Conservation (phyloP, 2,888 invertebrate species). For the Seira sanloemensis region DNA sequence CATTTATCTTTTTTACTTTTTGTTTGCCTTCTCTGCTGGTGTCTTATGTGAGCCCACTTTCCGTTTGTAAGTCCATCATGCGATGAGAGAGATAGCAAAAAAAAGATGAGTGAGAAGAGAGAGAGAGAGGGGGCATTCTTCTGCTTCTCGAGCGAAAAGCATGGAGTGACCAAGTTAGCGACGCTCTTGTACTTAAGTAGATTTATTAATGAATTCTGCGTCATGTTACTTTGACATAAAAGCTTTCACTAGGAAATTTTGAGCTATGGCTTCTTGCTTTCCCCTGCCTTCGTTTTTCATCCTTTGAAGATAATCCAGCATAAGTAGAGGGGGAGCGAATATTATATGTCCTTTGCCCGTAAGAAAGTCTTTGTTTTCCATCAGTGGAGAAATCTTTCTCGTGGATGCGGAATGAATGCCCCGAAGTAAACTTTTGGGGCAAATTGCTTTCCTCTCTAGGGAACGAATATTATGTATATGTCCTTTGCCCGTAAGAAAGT, state of each 20-base stretch:
- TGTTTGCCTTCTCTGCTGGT: background rate
- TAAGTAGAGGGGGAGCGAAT: background rate
- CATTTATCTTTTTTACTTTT: constrained; percentile 10
- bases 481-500: background rate
- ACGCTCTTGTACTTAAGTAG: background rate
- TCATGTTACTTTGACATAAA: background rate
- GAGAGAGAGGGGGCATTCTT: background rate
- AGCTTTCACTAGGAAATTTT: background rate
- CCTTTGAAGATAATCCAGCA: background rate
- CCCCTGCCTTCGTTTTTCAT: background rate
- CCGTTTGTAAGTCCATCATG: background rate
- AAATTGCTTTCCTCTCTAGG: background rate
- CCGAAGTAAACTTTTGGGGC: background rate
- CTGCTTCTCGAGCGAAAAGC: background rate
- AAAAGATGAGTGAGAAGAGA: no score
- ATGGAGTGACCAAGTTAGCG: background rate
- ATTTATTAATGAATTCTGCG: constrained; percentile 4
- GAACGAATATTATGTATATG: no score
- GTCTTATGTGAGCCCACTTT: constrained; percentile 15
- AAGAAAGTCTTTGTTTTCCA: background rate
- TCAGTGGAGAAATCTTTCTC: no score
- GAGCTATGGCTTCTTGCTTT: background rate
- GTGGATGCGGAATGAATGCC: no score
- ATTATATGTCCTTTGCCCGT: no score
- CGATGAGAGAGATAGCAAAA: no score